Percentiles rank a stretch among this genome's conserved stretches.
phyloP scores from a whole-genome alignment of 2,888 invertebrate genomes.

The Drosophila mettleri region DNA sequence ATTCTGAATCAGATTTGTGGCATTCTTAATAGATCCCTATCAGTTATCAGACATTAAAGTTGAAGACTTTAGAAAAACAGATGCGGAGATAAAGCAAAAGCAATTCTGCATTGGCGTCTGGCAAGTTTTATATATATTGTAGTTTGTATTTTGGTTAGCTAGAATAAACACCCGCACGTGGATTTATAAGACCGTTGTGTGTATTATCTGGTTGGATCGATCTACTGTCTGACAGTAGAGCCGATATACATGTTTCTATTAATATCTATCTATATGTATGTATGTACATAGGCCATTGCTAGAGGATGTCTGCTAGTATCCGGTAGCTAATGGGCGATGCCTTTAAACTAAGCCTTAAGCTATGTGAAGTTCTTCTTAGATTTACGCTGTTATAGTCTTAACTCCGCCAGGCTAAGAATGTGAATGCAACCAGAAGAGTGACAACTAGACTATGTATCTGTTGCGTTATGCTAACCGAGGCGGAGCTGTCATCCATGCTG shows the following conservation, averaged over 20 bases:
- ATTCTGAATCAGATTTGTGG: conserved; percentile 37
- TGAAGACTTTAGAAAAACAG: conserved; percentile 24
- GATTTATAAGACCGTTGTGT: conserved; percentile 50
- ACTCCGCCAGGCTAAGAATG: conserved; percentile 33
- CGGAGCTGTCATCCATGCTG: conserved; percentile 39
- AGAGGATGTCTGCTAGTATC: conserved; percentile 2
- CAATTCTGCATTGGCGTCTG: conserved; percentile 50
- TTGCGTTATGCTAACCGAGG: not conserved
- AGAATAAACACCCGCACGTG: conserved; percentile 6
- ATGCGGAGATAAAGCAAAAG: conserved; percentile 33
- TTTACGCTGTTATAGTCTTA: conserved; percentile 27
- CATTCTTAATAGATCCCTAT: conserved; percentile 36
- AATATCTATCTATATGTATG: conserved; percentile 6
- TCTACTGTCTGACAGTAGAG: conserved; percentile 64
- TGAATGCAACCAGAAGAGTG: conserved; percentile 26
- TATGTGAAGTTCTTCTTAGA: conserved; percentile 26
- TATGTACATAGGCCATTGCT: conserved; percentile 15
- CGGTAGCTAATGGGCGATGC: conserved; percentile 2
- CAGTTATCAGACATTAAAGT: conserved; percentile 11
- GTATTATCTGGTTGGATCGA: conserved; percentile 16
- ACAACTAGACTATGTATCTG: conserved; percentile 16
- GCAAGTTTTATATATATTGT: conserved; percentile 51
- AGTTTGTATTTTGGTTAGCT: not conserved
- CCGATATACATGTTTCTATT: conserved; percentile 7
- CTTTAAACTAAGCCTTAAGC: conserved; percentile 27